Evolutionary conservation across 2,797 vertebrate species (phyloP).

Genomic region (Percopsis omiscomaycus): DNA sequence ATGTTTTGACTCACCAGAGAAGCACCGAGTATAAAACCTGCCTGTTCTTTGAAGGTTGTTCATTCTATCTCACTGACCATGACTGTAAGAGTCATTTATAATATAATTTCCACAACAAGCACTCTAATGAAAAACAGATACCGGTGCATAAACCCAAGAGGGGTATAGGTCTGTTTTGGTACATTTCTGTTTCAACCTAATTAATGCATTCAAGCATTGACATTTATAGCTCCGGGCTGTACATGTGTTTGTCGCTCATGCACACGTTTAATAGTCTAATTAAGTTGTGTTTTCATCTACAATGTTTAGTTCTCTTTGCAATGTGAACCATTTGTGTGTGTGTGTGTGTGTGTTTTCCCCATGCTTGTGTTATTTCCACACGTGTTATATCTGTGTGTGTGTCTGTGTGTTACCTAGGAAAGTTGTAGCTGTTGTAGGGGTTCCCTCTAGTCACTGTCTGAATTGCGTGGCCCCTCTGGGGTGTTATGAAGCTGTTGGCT

Average conservation of each 20-base stretch:
- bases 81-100: no score
- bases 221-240: background rate
- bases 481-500: conserved; percentile 71
- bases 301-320: background rate
- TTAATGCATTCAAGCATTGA: background rate
- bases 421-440: conserved; percentile 34
- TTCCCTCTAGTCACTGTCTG: conserved; percentile 36
- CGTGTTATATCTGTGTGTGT: conserved; percentile 5
- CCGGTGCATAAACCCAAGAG: background rate
- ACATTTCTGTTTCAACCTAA: conserved; percentile 3
- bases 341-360: conserved; percentile 14
- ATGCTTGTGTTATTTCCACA: background rate
- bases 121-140: conserved; percentile 1
- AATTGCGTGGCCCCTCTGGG: conserved; percentile 35
- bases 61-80: no score
- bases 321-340: background rate
- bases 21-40: no score
- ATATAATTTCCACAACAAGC: no score
- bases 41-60: no score
- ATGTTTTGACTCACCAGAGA: no score
- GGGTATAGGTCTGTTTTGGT: background rate
- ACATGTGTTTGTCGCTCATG: conserved; percentile 12
- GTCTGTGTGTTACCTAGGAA: conserved; percentile 52
- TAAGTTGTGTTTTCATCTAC: conserved; percentile 12
- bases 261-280: conserved; percentile 30